Evolutionary conservation across 2,797 vertebrate genomes (phyloP), one percentile per base, ranked within the genome.

Genomic region (Euthynnus affinis): DNA sequence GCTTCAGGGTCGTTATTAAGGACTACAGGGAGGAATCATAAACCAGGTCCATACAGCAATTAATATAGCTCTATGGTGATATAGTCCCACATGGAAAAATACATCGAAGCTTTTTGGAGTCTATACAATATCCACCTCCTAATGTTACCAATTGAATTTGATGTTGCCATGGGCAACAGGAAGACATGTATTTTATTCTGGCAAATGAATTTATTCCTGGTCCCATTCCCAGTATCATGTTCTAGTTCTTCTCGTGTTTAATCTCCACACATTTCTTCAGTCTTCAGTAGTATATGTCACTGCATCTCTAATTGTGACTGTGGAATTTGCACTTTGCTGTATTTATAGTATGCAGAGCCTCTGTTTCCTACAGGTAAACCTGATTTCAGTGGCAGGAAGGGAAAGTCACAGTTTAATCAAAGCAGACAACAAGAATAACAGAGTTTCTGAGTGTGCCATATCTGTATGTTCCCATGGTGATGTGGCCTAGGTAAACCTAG

Each of bases 1-100:
- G 70, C 64, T 68, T 76, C 58, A 64, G 44, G 74, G 44, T 72
- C 22, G 17, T 84, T 87, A 79, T 80, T 67, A 77, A 71, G 46
- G 55, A 71, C 69, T 68, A 49, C n/a, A 66, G 57, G 64, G 78
- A 79, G 52, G 46, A 76, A 70, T 84, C 72, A 80, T 83, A 74
- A 88, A 83, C 48, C 75, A 63, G 40, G 48, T 70, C 71, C 53
- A 71, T 71, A 59, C 57, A 79, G 82, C 71, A 85, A 74, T 82
- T 79, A 84, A 78, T 77, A 37, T 15, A 65, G 8, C 71, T 75
- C n/a, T 22, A 25, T 40, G n/a, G 80, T 57, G 48, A 81, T 61
- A 34, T 18, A 17, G 34, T 58, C 29, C 56, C 23, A 59, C 64
- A 80, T 64, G 49, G 44, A 56, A 76, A 63, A 77, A 74, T 59